Conservation (phyloP, 2,113 vertebrate genomes). For the Corynorhinus townsendii region DNA sequence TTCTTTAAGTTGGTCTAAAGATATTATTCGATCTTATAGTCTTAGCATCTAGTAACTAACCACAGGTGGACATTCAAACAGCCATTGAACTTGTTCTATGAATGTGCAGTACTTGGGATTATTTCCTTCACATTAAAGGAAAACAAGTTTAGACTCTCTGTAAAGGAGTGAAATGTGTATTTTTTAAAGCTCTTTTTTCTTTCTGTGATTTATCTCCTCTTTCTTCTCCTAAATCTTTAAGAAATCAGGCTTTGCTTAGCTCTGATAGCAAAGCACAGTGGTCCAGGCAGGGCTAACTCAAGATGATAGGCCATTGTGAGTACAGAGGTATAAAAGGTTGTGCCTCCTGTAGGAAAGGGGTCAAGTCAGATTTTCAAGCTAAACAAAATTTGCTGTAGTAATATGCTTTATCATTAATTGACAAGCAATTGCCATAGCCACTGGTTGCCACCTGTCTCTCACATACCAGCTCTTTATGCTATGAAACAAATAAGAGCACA, state of each 20-base stretch:
- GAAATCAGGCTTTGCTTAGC: conserved; percentile 44
- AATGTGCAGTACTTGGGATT: neutral
- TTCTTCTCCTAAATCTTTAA: conserved; percentile 15
- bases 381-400: conserved; percentile 84
- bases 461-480: conserved; percentile 73
- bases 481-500: conserved; percentile 76
- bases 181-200: neutral
- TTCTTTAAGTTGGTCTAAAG: conserved; percentile 30
- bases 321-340: conserved; percentile 66
- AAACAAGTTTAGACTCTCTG: conserved; percentile 32
- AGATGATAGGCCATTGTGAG: conserved; percentile 70
- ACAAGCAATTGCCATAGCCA: conserved; percentile 86
- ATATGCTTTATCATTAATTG: conserved; percentile 87
- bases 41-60: conserved; percentile 45
- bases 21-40: neutral
- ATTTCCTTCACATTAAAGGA: conserved; percentile 37
- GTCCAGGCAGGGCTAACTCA: conserved; percentile 25
- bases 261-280: conserved; percentile 31
- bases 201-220: conserved; percentile 43
- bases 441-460: conserved; percentile 84
- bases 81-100: conserved; percentile 34
- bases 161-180: neutral
- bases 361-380: conserved; percentile 80
- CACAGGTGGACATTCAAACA: neutral
- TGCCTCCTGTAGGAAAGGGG: conserved; percentile 51